Evolutionary conservation across 2,797 vertebrate species (phyloP), one percentile per base, ranked within the genome.

Genomic region (Halcyon leucocephala): DNA sequence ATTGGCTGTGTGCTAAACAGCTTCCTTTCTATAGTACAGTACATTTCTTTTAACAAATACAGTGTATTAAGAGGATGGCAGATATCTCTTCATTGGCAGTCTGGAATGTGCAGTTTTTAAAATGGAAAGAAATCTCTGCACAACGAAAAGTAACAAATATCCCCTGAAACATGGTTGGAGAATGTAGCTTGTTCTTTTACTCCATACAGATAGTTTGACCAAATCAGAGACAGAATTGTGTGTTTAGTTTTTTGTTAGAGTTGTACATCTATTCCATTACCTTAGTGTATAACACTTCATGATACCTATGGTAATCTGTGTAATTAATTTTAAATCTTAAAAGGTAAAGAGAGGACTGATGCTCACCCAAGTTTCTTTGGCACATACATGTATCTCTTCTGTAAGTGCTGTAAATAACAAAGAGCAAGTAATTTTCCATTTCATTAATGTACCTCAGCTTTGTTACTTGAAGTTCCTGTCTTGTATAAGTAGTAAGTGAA

Each of bases 381-480:
- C 58, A 67, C 35, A n/a, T 51, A 14, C 19, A 11, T 49, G 10
- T 55, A 22, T 79, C 51, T 92, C 15, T 80, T 78, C 44, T 21
- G 4, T 71, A 52, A 93, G 12, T 58, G 18, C 83, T 91, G 61
- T 72, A 94, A 96, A 81, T 77, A 94, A 61, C 55, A 92, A 84
- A 67, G 55, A 31, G 9, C 55, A 60, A 93, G 31, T 76, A 25
- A 35, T 89, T 91, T 70, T 85, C 35, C 6, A 6, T 86, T 76
- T 93, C 71, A 82, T 96, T 96, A 66, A 61, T 16, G 58, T 14
- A 82, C 52, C 46, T 91, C 83, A 84, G 76, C 80, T 95, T 89
- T 86, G 18, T 94, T 96, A 58, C 83, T 96, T 92, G 78, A 87
- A 89, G 86, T 78, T 96, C 83, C 86, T 91, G 65, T 77, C 91